A percentile compares a stretch with the other conserved stretches of the same genome.
Conservation (phyloP, 2,888 invertebrate species). For the Mermis nigrescens region DNA sequence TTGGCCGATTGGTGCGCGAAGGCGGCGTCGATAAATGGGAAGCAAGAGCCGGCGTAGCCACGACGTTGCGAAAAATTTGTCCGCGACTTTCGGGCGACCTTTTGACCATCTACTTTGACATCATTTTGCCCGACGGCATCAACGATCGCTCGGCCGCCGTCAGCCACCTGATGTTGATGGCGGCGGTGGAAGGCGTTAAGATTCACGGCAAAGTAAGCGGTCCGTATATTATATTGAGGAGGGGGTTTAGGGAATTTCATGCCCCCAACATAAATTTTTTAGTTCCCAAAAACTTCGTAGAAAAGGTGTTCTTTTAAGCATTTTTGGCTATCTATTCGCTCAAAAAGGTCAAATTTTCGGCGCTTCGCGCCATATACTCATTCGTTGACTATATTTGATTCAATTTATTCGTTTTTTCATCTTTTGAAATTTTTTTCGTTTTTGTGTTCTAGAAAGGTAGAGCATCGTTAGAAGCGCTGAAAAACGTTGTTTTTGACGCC, state of each 20-base stretch:
- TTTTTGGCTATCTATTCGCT: no score
- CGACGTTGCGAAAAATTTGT: slow-evolving; percentile 49
- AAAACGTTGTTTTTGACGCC: no score
- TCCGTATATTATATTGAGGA: background rate
- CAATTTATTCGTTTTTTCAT: no score
- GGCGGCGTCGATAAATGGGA: slow-evolving; percentile 56
- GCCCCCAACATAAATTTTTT: no score
- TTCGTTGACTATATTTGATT: no score
- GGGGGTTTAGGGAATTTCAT: background rate
- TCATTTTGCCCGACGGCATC: slow-evolving; percentile 54
- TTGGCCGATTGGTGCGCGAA: slow-evolving; percentile 60
- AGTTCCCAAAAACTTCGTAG: no score
- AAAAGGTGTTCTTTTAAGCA: no score
- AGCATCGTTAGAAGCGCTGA: no score
- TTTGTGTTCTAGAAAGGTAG: no score
- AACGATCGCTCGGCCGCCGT: slow-evolving; percentile 57
- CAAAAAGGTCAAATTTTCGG: no score
- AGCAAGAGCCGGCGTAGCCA: slow-evolving; percentile 65
- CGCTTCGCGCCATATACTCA: no score
- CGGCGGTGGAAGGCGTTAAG: slow-evolving; percentile 75
- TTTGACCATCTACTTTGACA: slow-evolving; percentile 12
- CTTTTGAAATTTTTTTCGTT: no score
- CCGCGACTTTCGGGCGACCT: slow-evolving; percentile 14
- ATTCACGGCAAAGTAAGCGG: slow-evolving; percentile 65
- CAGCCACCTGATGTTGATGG: slow-evolving; percentile 70